Evolutionary conservation across 2,888 invertebrate species (phyloP).

Genomic region (Phasia obesa): DNA sequence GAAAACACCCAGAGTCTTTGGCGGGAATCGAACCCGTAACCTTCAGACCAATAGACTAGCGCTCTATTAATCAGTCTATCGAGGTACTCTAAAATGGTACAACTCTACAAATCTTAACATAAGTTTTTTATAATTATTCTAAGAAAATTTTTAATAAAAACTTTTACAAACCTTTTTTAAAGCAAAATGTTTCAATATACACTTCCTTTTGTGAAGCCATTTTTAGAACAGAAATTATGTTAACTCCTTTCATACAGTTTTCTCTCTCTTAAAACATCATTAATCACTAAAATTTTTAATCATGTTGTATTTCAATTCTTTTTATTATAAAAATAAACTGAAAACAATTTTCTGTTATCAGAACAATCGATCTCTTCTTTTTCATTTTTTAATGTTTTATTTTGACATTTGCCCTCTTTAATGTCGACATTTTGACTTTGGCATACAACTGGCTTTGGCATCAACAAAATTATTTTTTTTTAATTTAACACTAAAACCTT

Average conservation of each 20-base stretch:
- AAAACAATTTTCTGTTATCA: slow-evolving; percentile 60
- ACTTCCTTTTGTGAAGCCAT: too few relatives aligned
- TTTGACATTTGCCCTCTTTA: slow-evolving; percentile 63
- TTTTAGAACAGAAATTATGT: too few relatives aligned
- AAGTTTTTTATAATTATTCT: too few relatives aligned
- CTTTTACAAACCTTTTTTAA: too few relatives aligned
- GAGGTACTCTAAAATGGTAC: background rate
- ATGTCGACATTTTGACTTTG: slow-evolving; percentile 29
- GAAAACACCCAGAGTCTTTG: too few relatives aligned
- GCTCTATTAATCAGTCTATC: too few relatives aligned
- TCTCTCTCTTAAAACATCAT: slow-evolving; percentile 45
- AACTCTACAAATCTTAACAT: background rate
- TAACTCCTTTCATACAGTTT: too few relatives aligned
- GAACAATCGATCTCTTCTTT: slow-evolving; percentile 55
- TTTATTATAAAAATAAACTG: background rate
- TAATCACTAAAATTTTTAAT: slow-evolving; percentile 62
- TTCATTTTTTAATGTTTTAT: slow-evolving; percentile 42
- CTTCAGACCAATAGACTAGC: too few relatives aligned
- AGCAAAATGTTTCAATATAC: too few relatives aligned
- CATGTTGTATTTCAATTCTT: background rate
- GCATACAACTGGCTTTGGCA: background rate
- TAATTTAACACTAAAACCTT: background rate
- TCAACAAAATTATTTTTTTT: slow-evolving; percentile 18
- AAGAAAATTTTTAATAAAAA: too few relatives aligned
- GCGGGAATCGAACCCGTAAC: too few relatives aligned